Evolutionary conservation across 2,888 invertebrate genomes (phyloP), one percentile per base, ranked within the genome.

Genomic region (Hirudinaria manillensis): DNA sequence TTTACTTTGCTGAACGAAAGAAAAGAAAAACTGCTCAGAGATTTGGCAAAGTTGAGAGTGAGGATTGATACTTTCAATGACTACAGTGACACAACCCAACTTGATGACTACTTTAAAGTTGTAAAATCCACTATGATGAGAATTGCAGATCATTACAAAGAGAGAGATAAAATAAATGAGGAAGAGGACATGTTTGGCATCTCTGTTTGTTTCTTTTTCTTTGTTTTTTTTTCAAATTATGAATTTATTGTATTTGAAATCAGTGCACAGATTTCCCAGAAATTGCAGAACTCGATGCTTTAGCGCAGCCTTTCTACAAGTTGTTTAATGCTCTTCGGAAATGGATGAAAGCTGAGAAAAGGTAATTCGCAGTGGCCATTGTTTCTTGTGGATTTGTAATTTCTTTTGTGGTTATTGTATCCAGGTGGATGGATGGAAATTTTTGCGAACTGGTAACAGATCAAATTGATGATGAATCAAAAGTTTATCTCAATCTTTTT

Each of bases 391-490:
- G 3, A 56, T 24, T 56, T 56, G n/a, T 56, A 56, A 56, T 56
- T 4, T 72, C 21, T 72, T 27, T 29, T 56, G n/a, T 56, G 13
- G 1, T 56, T 61, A 21, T 13, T 16, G 13, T 32, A n/a, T 13
- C 56, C 71, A 85, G 93, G 13, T 96, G 95, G 93, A 90, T 93
- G 89, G 93, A 95, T 84, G 96, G 96, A 0, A 91, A 92, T 1
- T 96, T 96, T 85, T 91, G 93, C 83, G 92, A 92, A 82, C 87
- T 95, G 78, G 90, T 92, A 81, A 90, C 91, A 6, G 87, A 89
- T 75, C 87, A 89, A 80, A 91, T 95, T 74, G 95, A 95, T 84
- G 87, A 87, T 75, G 91, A 91, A 78, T 90, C 93, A 0, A 93
- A 92, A 72, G 91, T 91, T 81, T 92, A 83, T 80, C 82, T 78